Percentiles rank a stretch among this genome's conserved stretches.
These are phyloP conservation scores for Puntigrus tetrazona DNA, from an alignment of 2,113 vertebrate genomes.

Conservation along the genomic window DNA sequence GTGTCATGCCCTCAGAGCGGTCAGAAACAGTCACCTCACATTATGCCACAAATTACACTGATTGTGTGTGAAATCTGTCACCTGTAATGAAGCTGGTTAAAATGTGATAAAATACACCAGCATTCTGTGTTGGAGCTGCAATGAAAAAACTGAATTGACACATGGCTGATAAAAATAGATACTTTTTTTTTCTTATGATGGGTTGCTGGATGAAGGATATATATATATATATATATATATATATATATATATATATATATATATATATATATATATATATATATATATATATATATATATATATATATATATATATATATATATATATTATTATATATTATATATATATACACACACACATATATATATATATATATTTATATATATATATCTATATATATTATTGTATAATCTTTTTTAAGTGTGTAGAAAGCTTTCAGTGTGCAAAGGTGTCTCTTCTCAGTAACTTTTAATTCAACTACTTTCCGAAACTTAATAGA, in stretches of 20 bases:
- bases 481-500: slow-evolving; percentile 32
- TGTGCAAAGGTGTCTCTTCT: not conserved
- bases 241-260: no score
- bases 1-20: not conserved
- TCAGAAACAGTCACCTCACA: slow-evolving; percentile 14
- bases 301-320: no score
- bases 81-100: not conserved
- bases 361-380: no score
- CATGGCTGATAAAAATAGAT: not conserved
- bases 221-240: no score
- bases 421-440: not conserved
- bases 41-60: slow-evolving; percentile 1
- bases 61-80: slow-evolving; percentile 33
- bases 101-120: not conserved
- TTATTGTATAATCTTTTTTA: no score
- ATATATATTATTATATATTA: no score
- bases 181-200: not conserved
- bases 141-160: not conserved
- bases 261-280: no score
- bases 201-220: not conserved
- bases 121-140: not conserved
- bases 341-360: no score
- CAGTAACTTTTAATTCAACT: slow-evolving; percentile 35
- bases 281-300: no score
- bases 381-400: no score